Conservation (phyloP, 2,888 invertebrate genomes). For the Stramonita haemastoma region DNA sequence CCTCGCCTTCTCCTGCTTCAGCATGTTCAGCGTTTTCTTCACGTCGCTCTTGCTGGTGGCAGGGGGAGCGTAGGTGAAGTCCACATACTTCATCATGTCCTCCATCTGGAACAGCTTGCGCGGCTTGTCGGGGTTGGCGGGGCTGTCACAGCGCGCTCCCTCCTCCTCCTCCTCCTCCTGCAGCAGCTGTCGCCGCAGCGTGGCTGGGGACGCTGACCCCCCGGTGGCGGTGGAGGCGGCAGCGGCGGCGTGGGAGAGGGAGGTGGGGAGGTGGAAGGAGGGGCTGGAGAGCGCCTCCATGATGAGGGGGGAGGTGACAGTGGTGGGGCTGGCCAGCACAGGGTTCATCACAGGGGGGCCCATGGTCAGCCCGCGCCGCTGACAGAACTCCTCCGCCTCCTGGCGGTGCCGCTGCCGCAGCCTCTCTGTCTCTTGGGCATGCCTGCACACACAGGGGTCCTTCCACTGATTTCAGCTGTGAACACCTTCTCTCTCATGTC, state of each 20-base stretch:
- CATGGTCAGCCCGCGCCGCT: conserved; percentile 43
- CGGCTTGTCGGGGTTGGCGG: conserved; percentile 26
- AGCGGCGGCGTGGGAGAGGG: background rate
- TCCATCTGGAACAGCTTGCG: conserved; percentile 45
- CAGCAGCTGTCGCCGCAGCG: background rate
- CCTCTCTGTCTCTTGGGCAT: background rate
- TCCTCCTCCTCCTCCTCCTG: background rate
- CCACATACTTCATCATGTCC: conserved; percentile 51
- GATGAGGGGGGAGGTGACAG: background rate
- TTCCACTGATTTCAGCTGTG: too few species aligned
- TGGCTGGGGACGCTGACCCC: background rate
- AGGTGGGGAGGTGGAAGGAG: background rate
- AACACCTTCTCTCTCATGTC: too few species aligned
- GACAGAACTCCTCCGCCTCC: conserved; percentile 2
- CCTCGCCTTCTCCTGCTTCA: conserved; percentile 49
- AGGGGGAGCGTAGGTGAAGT: conserved; percentile 39
- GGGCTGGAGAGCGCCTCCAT: conserved; percentile 29
- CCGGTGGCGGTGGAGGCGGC: background rate
- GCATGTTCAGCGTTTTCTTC: conserved; percentile 52
- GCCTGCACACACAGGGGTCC: background rate
- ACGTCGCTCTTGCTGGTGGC: conserved; percentile 31
- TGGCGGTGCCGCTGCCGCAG: conserved; percentile 15
- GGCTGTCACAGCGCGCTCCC: background rate
- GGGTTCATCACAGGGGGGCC: conserved; percentile 52
- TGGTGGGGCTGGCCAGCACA: conserved; percentile 35